Evolutionary conservation across 2,888 invertebrate species (phyloP).

Genomic region (Habrosyne pyritoides): DNA sequence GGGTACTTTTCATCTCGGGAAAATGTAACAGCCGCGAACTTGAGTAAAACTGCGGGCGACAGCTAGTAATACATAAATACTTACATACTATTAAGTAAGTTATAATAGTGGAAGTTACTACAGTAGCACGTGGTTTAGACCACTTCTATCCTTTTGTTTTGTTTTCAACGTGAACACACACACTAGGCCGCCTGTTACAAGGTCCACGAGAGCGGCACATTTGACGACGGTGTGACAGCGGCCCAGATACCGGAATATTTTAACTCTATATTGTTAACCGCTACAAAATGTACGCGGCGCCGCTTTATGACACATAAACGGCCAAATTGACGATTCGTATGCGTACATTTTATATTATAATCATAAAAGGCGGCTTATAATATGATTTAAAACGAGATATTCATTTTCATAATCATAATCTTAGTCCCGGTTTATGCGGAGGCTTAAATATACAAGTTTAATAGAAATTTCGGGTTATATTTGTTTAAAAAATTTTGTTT

Average conservation of each 20-base stretch:
- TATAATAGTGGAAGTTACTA: no score
- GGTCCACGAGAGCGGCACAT: slow-evolving; percentile 11
- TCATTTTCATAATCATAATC: slow-evolving; percentile 5
- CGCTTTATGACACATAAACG: slow-evolving; percentile 2
- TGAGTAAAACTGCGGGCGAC: no score
- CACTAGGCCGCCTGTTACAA: slow-evolving; percentile 5
- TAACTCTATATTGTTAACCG: slow-evolving; percentile 2
- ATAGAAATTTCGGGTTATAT: background rate
- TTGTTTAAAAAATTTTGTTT: no score
- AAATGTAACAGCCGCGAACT: no score
- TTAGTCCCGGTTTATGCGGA: background rate
- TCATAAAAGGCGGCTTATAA: slow-evolving; percentile 1
- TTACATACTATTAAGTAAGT: no score
- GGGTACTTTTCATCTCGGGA: no score
- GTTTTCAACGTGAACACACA: background rate
- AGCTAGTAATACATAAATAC: no score
- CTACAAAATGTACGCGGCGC: slow-evolving; percentile 1
- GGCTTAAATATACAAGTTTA: background rate
- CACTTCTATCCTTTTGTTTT: background rate
- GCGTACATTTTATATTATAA: slow-evolving; percentile 3
- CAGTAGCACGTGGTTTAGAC: background rate
- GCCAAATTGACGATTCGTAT: slow-evolving; percentile 5
- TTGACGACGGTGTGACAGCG: slow-evolving; percentile 35
- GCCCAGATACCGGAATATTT: slow-evolving; percentile 9
- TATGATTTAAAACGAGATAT: slow-evolving; percentile 4